Evolutionary conservation across 2,797 vertebrate genomes (phyloP).

Genomic region (Todus mexicanus): DNA sequence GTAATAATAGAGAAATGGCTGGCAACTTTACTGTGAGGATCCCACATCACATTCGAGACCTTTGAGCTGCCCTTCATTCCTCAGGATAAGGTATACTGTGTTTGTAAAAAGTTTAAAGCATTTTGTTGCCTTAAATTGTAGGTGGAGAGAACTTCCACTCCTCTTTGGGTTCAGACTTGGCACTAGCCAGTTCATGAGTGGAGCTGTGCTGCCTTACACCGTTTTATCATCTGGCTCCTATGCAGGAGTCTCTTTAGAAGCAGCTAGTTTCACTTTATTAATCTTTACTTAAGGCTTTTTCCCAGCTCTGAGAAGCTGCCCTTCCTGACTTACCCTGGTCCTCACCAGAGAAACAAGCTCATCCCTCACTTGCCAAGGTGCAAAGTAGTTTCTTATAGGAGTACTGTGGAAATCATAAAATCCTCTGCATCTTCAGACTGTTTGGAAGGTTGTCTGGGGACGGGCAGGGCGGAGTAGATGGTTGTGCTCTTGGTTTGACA

Average conservation of each 20-base stretch:
- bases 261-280: background rate
- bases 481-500: background rate
- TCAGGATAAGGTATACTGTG: background rate
- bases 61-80: background rate
- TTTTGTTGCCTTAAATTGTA: background rate
- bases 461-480: background rate
- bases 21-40: background rate
- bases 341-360: background rate
- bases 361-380: background rate
- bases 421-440: rapidly evolving
- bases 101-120: background rate
- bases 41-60: background rate
- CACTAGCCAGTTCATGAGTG: background rate
- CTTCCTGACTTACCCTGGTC: background rate
- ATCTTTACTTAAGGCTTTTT: background rate
- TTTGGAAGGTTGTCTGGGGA: background rate
- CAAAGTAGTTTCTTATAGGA: background rate
- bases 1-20: background rate
- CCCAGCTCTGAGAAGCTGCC: background rate
- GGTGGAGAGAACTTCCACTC: background rate
- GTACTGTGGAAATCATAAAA: background rate
- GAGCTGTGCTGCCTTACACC: background rate
- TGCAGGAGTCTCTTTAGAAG: background rate
- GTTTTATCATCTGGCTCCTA: background rate
- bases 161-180: background rate